Conservation (phyloP, 2,888 invertebrate species). For the Limnephilus lunatus region DNA sequence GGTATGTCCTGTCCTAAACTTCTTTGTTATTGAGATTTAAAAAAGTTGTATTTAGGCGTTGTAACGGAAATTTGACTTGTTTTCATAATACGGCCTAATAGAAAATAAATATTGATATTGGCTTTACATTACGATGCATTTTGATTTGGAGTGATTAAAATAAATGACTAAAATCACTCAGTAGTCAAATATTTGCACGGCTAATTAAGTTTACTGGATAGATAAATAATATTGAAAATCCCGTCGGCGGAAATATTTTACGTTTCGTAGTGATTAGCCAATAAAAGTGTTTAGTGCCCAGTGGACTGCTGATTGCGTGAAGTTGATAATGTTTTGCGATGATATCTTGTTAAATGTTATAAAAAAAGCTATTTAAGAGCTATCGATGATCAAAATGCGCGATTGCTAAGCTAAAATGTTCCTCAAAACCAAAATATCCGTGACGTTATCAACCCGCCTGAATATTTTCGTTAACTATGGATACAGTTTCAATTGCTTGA, state of each 20-base stretch:
- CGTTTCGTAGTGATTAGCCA: not conserved
- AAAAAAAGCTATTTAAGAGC: not conserved
- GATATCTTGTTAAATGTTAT: not conserved
- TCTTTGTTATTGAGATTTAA: too few species aligned
- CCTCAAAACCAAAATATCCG: not conserved
- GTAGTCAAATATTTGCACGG: not conserved
- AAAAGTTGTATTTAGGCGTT: too few species aligned
- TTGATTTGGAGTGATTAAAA: not conserved
- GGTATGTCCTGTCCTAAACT: too few species aligned
- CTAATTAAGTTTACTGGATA: conserved; percentile 22
- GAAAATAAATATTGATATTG: too few species aligned
- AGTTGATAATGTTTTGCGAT: not conserved
- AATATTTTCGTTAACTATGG: not conserved
- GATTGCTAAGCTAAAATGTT: not conserved
- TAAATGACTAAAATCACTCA: not conserved
- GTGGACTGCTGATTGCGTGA: not conserved
- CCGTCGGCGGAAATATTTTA: not conserved
- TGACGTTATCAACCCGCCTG: not conserved
- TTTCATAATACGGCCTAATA: too few species aligned
- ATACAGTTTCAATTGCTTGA: not conserved
- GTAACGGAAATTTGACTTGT: too few species aligned
- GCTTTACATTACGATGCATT: not conserved
- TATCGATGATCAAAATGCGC: not conserved
- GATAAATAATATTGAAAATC: not conserved
- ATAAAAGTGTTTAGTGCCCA: not conserved